Evolutionary conservation across 2,797 vertebrate genomes (phyloP).

Genomic region (Columba guinea): DNA sequence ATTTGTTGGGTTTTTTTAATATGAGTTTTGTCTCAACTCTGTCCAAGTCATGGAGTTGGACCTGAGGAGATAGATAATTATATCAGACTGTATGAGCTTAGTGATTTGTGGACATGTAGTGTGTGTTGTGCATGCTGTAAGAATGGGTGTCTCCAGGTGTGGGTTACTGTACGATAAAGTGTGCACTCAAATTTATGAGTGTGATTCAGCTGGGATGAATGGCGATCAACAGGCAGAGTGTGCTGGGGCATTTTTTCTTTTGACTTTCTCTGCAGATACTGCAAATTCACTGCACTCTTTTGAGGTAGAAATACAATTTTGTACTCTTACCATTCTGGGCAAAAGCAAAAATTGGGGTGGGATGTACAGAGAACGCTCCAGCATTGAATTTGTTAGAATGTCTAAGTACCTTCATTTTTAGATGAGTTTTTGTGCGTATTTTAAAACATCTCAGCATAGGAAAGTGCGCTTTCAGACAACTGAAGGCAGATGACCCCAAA

Average conservation of each 20-base stretch:
- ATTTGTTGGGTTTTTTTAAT: background rate
- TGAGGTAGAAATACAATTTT: background rate
- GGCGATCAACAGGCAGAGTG: background rate
- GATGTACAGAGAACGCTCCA: background rate
- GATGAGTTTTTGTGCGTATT: fast-evolving
- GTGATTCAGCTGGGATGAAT: background rate
- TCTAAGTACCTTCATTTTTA: background rate
- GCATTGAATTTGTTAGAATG: background rate
- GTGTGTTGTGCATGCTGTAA: background rate
- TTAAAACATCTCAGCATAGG: background rate
- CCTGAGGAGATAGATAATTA: background rate
- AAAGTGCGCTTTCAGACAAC: background rate
- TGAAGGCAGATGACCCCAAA: background rate
- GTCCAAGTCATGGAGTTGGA: background rate
- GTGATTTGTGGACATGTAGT: background rate
- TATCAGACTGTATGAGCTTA: background rate
- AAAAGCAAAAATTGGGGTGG: background rate
- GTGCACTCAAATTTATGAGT: background rate
- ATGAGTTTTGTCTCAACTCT: background rate
- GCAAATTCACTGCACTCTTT: background rate
- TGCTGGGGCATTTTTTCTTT: background rate
- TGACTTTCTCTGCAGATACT: background rate
- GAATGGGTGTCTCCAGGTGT: background rate
- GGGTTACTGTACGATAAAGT: background rate
- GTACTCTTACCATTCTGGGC: background rate